A percentile compares a stretch with the other conserved stretches of the same genome.
These are phyloP conservation scores for Augochlorella aurata DNA, from an alignment of 2,888 invertebrate genomes.

Conservation along the genomic window DNA sequence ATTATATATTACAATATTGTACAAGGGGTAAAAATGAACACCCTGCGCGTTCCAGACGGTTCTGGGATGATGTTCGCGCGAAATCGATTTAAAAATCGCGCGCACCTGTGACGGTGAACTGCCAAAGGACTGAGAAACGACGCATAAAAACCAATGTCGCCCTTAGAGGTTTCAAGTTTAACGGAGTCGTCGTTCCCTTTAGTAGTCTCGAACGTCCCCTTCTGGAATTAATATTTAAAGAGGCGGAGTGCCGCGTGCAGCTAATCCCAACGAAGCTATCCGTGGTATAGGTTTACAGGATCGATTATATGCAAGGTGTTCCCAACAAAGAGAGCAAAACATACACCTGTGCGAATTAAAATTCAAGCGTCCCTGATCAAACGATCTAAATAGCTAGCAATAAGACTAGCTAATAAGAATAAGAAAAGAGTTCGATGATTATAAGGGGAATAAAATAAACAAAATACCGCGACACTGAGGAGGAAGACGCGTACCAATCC, in stretches of 20 bases:
- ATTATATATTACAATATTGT: too few relatives aligned
- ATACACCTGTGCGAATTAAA: neutral
- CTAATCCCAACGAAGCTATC: constrained; percentile 20
- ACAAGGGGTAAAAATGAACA: neutral
- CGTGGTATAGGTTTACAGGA: constrained; percentile 25
- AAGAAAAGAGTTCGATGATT: too few relatives aligned
- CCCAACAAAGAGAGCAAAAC: neutral
- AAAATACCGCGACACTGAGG: too few relatives aligned
- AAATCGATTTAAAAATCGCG: neutral
- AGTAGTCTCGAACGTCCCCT: neutral
- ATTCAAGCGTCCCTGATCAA: too few relatives aligned
- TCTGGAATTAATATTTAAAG: constrained; percentile 23
- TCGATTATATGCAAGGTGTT: constrained; percentile 6
- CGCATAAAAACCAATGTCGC: neutral
- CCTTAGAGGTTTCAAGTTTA: neutral
- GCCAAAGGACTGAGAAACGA: neutral
- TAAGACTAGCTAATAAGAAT: too few relatives aligned
- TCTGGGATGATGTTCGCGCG: neutral
- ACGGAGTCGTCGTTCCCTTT: neutral
- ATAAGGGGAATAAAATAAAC: too few relatives aligned
- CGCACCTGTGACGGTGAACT: neutral
- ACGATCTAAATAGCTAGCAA: too few relatives aligned
- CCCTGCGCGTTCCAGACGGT: neutral
- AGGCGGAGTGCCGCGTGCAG: neutral
- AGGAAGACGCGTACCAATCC: too few relatives aligned